Conservation (phyloP, 2,888 invertebrate genomes). For the Drosophila mimetica region DNA sequence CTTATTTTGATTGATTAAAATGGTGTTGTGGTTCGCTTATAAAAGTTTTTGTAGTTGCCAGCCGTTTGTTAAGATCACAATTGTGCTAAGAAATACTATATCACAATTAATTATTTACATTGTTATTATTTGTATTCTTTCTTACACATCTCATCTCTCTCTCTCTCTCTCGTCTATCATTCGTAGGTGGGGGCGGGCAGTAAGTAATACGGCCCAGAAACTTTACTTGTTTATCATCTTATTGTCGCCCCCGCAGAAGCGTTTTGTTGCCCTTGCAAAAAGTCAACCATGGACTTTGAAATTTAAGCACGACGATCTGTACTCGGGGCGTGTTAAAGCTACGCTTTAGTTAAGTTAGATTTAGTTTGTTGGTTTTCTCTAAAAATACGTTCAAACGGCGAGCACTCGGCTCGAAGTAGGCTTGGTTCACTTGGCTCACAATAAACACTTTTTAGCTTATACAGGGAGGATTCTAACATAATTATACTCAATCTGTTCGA, state of each 20-base stretch:
- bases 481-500: slow-evolving; percentile 39
- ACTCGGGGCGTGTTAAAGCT: slow-evolving; percentile 55
- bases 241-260: slow-evolving; percentile 29
- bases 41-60: slow-evolving; percentile 72
- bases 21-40: slow-evolving; percentile 54
- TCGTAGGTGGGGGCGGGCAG: slow-evolving; percentile 65
- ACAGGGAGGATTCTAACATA: slow-evolving; percentile 32
- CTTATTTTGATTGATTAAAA: slow-evolving; percentile 55
- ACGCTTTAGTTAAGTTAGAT: slow-evolving; percentile 53
- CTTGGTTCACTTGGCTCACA: slow-evolving; percentile 34
- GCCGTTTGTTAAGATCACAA: slow-evolving; percentile 77
- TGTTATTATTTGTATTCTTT: slow-evolving; percentile 62
- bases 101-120: slow-evolving; percentile 77
- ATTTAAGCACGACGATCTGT: slow-evolving; percentile 32
- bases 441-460: slow-evolving; percentile 32
- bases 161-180: slow-evolving; percentile 28
- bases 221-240: slow-evolving; percentile 37
- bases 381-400: slow-evolving; percentile 53
- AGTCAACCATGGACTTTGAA: slow-evolving; percentile 15
- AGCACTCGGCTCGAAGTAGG: slow-evolving; percentile 44
- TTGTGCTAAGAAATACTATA: slow-evolving; percentile 80
- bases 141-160: slow-evolving; percentile 39
- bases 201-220: slow-evolving; percentile 59
- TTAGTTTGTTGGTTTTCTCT: slow-evolving; percentile 41
- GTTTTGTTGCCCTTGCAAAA: background rate